Evolutionary conservation across 2,113 vertebrate species (phyloP).

Genomic region (Cyprichromis sp.): DNA sequence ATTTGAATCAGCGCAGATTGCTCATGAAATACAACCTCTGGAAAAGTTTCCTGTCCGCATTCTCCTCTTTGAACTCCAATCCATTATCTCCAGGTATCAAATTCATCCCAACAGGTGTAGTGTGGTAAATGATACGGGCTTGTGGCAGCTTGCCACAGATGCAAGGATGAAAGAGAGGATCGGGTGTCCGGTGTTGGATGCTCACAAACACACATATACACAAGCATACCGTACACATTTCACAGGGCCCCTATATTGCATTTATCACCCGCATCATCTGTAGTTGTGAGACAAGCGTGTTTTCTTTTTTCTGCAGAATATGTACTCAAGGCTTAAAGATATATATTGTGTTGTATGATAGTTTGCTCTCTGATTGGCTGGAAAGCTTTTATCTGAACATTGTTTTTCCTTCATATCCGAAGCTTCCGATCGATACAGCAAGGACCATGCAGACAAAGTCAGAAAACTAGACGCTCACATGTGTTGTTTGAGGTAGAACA

Average conservation of each 20-base stretch:
- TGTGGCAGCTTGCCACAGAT: conserved; percentile 42
- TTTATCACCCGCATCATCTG: conserved; percentile 16
- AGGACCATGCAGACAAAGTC: background rate
- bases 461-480: conserved; percentile 1
- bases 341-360: background rate
- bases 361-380: background rate
- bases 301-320: background rate
- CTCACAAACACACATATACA: background rate
- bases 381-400: background rate
- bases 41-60: conserved; percentile 33
- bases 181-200: background rate
- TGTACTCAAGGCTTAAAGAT: background rate
- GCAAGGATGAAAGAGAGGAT: conserved; percentile 32
- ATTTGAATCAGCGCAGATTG: conserved; percentile 16
- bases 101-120: conserved; percentile 52
- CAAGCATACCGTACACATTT: background rate
- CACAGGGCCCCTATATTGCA: background rate
- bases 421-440: conserved; percentile 3
- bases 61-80: conserved; percentile 48
- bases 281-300: conserved; percentile 1
- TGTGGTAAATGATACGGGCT: conserved; percentile 25
- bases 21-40: conserved; percentile 43
- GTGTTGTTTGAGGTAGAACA: background rate
- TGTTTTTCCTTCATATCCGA: background rate
- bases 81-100: conserved; percentile 45